A percentile compares a stretch with the other conserved stretches of the same genome.
phyloP scores from a whole-genome alignment of 1,140 invertebrate species.

The Plectus sambesii region DNA sequence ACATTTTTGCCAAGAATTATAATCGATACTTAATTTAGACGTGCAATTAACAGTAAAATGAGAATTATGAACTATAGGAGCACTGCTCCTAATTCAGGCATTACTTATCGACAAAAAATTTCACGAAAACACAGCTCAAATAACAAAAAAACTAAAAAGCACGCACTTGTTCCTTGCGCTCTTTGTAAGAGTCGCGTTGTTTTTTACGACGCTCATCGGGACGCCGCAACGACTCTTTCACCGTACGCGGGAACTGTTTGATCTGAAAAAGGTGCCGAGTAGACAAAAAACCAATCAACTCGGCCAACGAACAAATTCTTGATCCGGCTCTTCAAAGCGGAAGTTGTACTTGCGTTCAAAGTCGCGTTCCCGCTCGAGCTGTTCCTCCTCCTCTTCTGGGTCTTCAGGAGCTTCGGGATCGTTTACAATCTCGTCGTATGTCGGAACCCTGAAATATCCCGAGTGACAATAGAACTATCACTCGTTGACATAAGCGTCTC shows the following conservation, averaged over 20 bases:
- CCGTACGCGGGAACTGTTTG: slow-evolving; percentile 75
- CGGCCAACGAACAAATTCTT: slow-evolving; percentile 64
- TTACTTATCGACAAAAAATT: too few species aligned
- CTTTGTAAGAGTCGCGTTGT: slow-evolving; percentile 62
- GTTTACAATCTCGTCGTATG: slow-evolving; percentile 60
- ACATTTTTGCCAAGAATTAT: too few species aligned
- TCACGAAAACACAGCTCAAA: too few species aligned
- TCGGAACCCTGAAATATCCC: slow-evolving; percentile 51
- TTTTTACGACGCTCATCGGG: slow-evolving; percentile 65
- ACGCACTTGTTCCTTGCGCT: slow-evolving; percentile 60
- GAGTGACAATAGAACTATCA: too few species aligned
- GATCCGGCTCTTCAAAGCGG: slow-evolving; percentile 86
- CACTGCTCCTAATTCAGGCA: too few species aligned
- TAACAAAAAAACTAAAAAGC: too few species aligned
- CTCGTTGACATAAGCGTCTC: too few species aligned
- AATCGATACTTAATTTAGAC: too few species aligned
- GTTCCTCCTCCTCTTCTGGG: slow-evolving; percentile 54
- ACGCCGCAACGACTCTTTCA: slow-evolving; percentile 67
- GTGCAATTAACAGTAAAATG: too few species aligned
- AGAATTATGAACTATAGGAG: too few species aligned
- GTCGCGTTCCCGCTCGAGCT: slow-evolving; percentile 65
- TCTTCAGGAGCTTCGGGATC: too few species aligned
- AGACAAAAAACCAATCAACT: slow-evolving; percentile 19
- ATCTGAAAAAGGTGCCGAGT: slow-evolving; percentile 52
- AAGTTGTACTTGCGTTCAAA: slow-evolving; percentile 94